Evolutionary conservation across 2,888 invertebrate genomes (phyloP).

Genomic region (Oscheius sp.): DNA sequence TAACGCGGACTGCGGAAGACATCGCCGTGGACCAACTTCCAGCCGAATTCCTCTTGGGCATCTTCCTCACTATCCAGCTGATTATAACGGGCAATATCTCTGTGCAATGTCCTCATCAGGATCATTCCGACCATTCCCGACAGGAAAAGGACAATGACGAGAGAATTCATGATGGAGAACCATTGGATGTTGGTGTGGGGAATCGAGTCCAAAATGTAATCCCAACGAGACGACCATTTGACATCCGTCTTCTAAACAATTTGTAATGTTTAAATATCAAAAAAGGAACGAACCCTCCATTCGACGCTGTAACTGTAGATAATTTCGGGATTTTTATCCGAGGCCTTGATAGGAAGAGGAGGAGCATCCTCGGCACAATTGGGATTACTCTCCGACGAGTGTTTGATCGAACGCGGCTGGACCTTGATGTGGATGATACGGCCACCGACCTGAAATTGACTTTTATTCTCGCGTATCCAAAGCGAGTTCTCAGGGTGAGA

Average conservation of each 20-base stretch:
- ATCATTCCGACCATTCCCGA: conserved; percentile 99
- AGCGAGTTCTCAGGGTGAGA: no score
- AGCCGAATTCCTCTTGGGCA: conserved; percentile 40
- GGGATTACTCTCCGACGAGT: conserved; percentile 53
- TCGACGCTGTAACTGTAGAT: conserved; percentile 88
- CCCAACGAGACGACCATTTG: conserved; percentile 99
- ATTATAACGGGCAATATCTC: conserved; percentile 98
- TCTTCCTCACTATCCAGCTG: conserved; percentile 80
- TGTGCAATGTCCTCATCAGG: conserved; percentile 91
- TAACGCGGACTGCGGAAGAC: conserved; percentile 82
- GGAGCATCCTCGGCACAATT: conserved; percentile 75
- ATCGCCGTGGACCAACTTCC: conserved; percentile 80
- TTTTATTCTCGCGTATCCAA: no score
- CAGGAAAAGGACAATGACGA: conserved; percentile 89
- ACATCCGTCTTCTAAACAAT: conserved; percentile 75
- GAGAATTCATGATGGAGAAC: conserved; percentile 90
- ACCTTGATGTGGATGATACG: conserved; percentile 82
- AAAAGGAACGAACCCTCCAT: conserved; percentile 76
- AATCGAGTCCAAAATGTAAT: conserved; percentile 97
- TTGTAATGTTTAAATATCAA: background rate
- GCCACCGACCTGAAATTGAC: conserved; percentile 82
- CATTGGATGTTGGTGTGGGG: conserved; percentile 83
- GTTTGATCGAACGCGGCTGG: conserved; percentile 75
- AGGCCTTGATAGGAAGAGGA: conserved; percentile 82
- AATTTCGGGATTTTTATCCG: conserved; percentile 76